Conservation (phyloP, 2,113 vertebrate genomes). For the Ptilorrhoa leucosticta region DNA sequence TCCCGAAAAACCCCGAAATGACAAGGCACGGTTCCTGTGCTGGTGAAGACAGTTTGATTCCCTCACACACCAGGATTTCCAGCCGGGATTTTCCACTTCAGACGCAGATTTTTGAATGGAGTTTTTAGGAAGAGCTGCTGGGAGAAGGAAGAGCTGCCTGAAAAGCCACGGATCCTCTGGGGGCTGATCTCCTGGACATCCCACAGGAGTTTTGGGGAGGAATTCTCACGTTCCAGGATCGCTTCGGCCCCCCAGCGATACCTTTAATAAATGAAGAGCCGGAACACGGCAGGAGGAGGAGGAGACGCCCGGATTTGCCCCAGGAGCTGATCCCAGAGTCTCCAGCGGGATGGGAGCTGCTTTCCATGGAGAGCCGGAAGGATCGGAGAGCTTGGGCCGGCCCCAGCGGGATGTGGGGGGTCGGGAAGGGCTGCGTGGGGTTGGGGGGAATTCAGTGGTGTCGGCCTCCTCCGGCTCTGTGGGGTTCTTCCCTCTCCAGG, state of each 20-base stretch:
- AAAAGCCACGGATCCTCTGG: neutral
- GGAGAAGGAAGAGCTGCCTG: neutral
- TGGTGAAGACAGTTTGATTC: rapidly evolving
- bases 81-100: neutral
- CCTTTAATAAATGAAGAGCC: rapidly evolving
- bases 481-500: neutral
- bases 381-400: neutral
- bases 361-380: neutral
- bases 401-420: neutral
- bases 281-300: rapidly evolving
- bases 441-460: neutral
- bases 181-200: rapidly evolving
- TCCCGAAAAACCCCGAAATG: neutral
- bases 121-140: neutral
- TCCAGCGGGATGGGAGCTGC: neutral
- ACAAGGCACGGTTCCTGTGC: rapidly evolving
- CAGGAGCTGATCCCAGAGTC: neutral
- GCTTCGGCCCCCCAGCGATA: neutral
- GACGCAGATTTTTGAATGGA: neutral
- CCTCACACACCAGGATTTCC: neutral
- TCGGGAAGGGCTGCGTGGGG: neutral
- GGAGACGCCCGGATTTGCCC: neutral
- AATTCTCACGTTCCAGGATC: rapidly evolving
- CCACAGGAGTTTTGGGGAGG: neutral
- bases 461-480: neutral